phyloP scores from a whole-genome alignment of 2,113 vertebrate species.

The Vimba vimba region DNA sequence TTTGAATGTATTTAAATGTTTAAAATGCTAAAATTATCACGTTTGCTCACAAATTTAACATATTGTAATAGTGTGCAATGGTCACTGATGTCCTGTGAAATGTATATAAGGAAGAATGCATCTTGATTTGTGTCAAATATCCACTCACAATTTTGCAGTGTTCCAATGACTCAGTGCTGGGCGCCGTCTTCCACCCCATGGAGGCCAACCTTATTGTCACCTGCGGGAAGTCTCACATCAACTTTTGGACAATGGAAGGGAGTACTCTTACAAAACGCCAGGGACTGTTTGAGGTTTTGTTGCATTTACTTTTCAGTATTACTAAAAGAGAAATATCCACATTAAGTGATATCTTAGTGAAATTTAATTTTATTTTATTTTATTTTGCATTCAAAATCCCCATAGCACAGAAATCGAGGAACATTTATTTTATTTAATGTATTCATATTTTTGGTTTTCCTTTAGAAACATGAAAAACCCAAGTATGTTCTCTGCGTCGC shows the following conservation, averaged over 20 bases:
- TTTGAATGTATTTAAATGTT: not conserved
- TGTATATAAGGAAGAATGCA: not conserved
- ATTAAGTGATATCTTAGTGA: not conserved
- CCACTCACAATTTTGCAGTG: slow-evolving; percentile 74
- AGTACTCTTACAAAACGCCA: slow-evolving; percentile 84
- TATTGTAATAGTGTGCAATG: not conserved
- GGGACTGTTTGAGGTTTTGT: slow-evolving; percentile 88
- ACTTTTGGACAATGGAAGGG: slow-evolving; percentile 88
- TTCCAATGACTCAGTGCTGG: slow-evolving; percentile 87
- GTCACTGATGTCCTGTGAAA: not conserved
- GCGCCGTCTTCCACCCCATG: slow-evolving; percentile 86
- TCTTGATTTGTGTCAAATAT: not conserved
- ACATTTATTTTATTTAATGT: not conserved
- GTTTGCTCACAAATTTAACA: not conserved
- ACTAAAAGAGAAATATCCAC: not conserved
- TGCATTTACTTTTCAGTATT: not conserved
- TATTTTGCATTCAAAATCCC: not conserved
- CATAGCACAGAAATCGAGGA: not conserved
- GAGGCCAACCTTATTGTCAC: slow-evolving; percentile 86
- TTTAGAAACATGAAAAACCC: slow-evolving; percentile 91
- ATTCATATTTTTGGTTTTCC: not conserved
- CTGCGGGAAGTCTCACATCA: slow-evolving; percentile 89
- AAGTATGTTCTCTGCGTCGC: slow-evolving; percentile 89
- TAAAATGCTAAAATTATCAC: not conserved
- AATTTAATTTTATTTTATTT: not conserved